These are phyloP conservation scores for Hydropsyche tenuis DNA, from an alignment of 1,140 invertebrate species.

Conservation along the genomic window DNA sequence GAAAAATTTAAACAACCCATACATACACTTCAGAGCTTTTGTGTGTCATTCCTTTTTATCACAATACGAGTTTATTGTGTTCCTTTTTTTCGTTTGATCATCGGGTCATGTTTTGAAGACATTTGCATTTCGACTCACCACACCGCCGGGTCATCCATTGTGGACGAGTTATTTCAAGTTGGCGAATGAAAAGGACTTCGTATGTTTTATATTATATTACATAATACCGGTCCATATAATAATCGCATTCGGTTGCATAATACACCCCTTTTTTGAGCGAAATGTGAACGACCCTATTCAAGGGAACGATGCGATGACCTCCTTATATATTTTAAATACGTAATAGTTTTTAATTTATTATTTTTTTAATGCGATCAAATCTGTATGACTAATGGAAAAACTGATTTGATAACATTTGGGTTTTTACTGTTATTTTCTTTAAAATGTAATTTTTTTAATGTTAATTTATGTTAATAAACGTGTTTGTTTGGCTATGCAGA, in stretches of 20 bases:
- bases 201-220: background rate
- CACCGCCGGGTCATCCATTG: background rate
- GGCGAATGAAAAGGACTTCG: constrained; percentile 3
- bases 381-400: too few species aligned
- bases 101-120: background rate
- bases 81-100: background rate
- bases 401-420: too few species aligned
- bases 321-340: too few species aligned
- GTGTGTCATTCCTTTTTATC: too few species aligned
- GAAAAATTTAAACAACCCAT: too few species aligned
- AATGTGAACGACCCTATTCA: background rate
- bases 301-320: background rate
- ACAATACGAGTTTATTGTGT: background rate
- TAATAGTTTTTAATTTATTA: too few species aligned
- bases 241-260: constrained; percentile 12
- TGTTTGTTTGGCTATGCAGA: too few species aligned
- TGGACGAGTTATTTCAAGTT: constrained; percentile 6
- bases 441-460: too few species aligned
- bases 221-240: background rate
- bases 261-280: background rate
- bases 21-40: too few species aligned
- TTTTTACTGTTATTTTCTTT: too few species aligned
- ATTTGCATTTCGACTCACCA: background rate
- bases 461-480: too few species aligned
- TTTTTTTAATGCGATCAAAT: too few species aligned